Conservation (phyloP, 2,797 vertebrate species). For the Myotis pilosus region DNA sequence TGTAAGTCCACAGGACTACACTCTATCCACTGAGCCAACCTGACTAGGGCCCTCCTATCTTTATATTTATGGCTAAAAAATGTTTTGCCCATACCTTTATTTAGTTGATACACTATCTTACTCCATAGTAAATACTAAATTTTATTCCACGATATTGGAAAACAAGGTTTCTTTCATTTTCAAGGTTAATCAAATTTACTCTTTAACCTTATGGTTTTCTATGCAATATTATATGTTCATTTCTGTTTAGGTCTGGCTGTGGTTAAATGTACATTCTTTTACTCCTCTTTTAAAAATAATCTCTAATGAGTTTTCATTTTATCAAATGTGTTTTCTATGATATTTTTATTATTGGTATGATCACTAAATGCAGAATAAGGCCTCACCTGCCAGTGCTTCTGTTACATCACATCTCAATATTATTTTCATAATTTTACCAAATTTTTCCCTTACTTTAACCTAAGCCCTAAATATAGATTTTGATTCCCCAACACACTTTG, state of each 20-base stretch:
- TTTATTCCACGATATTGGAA: background rate
- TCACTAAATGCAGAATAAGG: slow-evolving; percentile 18
- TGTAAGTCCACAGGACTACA: too few relatives aligned
- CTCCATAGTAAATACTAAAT: background rate
- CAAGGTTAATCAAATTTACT: slow-evolving; percentile 14
- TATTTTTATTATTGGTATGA: background rate
- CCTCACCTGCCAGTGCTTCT: background rate
- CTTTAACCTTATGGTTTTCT: slow-evolving; percentile 22
- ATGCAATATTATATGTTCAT: background rate
- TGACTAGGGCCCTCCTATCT: background rate
- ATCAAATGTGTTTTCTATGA: background rate
- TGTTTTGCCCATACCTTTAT: background rate
- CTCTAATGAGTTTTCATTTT: background rate
- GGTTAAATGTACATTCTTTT: background rate
- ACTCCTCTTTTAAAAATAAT: background rate
- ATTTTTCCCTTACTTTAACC: background rate
- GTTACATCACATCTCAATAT: background rate
- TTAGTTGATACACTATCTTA: slow-evolving; percentile 6
- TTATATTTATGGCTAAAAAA: background rate
- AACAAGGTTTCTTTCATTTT: slow-evolving; percentile 2
- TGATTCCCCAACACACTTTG: background rate
- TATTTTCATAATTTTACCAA: background rate
- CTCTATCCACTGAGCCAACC: too few relatives aligned
- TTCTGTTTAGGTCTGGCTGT: background rate
- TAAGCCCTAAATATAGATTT: slow-evolving; percentile 17